These are phyloP conservation scores for Rapana venosa DNA, from an alignment of 2,888 invertebrate species.

Conservation along the genomic window DNA sequence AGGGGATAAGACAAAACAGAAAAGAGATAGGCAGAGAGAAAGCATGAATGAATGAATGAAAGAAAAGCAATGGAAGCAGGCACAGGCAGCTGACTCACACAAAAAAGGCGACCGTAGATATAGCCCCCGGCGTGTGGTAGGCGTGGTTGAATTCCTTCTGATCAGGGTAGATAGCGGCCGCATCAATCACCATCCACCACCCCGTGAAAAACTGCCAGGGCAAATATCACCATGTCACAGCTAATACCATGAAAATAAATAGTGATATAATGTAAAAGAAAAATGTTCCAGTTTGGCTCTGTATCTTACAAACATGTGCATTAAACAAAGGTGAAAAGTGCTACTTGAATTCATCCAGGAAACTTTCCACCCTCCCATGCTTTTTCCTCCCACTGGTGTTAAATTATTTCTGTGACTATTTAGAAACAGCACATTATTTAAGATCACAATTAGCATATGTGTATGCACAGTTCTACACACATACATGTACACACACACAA, in stretches of 20 bases:
- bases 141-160: constrained; percentile 81
- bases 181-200: constrained; percentile 99
- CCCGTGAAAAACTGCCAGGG: constrained; percentile 88
- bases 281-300: too few species aligned
- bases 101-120: constrained; percentile 94
- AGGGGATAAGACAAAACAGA: background rate
- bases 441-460: too few species aligned
- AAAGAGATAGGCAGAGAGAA: constrained; percentile 14
- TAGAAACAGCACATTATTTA: too few species aligned
- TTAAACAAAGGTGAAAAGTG: too few species aligned
- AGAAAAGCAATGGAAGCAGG: background rate
- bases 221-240: background rate
- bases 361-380: background rate
- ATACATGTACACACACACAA: too few species aligned
- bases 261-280: too few species aligned
- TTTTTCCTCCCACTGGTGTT: background rate
- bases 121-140: constrained; percentile 94
- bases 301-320: too few species aligned
- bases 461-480: too few species aligned
- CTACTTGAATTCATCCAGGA: too few species aligned
- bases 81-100: constrained; percentile 84
- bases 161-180: constrained; percentile 87
- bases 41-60: background rate
- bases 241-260: too few species aligned
- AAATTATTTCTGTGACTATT: too few species aligned